These are phyloP conservation scores for Coregonus suidteri DNA, from an alignment of 2,797 vertebrate species.

Conservation along the genomic window DNA sequence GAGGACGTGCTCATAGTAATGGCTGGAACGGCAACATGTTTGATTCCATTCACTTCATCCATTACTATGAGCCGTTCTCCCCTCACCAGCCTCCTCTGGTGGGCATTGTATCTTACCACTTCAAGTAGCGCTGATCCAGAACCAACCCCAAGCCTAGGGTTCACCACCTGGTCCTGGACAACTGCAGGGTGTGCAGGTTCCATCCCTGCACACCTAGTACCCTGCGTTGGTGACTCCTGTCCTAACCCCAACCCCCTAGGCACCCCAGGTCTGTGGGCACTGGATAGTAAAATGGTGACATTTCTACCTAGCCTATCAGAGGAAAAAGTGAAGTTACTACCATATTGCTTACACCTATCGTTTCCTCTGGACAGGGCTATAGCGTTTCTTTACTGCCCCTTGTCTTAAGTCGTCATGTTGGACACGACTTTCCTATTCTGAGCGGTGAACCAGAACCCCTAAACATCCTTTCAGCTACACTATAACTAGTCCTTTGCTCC, in stretches of 20 bases:
- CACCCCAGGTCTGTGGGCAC: background rate
- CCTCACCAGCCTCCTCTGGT: too few species aligned
- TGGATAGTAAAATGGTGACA: background rate
- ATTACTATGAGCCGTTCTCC: too few species aligned
- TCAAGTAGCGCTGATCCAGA: too few species aligned
- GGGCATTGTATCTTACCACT: too few species aligned
- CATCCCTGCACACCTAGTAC: too few species aligned
- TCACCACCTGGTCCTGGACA: too few species aligned
- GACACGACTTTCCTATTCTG: background rate
- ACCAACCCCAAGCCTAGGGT: too few species aligned
- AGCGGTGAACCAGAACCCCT: background rate
- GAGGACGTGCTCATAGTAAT: too few species aligned
- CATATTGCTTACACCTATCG: background rate
- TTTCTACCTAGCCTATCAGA: background rate
- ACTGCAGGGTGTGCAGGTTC: too few species aligned
- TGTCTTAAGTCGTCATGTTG: background rate
- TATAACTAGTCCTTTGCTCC: slow-evolving; percentile 14
- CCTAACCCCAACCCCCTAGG: background rate
- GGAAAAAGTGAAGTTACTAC: background rate
- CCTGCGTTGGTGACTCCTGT: background rate
- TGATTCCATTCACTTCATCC: too few species aligned
- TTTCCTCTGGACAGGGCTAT: background rate
- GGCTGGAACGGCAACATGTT: too few species aligned
- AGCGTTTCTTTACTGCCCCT: background rate
- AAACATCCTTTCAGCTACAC: background rate